These are phyloP conservation scores for Gonatopus flavifemur DNA, from an alignment of 1,140 invertebrate species.

Conservation along the genomic window DNA sequence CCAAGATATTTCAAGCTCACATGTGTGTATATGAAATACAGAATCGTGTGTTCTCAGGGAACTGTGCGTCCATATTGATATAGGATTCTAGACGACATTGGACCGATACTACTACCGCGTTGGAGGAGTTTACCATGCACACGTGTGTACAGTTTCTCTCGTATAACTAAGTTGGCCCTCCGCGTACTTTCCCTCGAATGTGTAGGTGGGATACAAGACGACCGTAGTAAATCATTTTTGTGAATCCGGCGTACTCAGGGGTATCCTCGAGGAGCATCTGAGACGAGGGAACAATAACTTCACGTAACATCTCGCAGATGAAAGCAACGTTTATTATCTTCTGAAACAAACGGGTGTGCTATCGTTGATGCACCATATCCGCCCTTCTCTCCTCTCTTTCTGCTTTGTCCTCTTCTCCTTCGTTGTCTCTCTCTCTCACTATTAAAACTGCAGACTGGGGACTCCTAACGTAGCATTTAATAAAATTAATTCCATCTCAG, in stretches of 20 bases:
- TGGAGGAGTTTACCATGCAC: too few relatives aligned
- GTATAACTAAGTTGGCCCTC: neutral
- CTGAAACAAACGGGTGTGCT: slow-evolving; percentile 28
- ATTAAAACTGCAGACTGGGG: too few relatives aligned
- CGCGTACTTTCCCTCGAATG: slow-evolving; percentile 1
- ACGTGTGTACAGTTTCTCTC: too few relatives aligned
- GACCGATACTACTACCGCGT: too few relatives aligned
- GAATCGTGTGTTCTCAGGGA: too few relatives aligned
- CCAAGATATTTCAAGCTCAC: too few relatives aligned
- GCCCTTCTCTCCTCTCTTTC: neutral
- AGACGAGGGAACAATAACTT: slow-evolving; percentile 31
- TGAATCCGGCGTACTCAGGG: slow-evolving; percentile 18
- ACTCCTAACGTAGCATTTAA: slow-evolving; percentile 24
- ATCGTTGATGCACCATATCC: slow-evolving; percentile 10
- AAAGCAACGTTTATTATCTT: slow-evolving; percentile 35
- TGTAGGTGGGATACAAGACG: slow-evolving; percentile 12
- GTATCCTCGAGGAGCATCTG: slow-evolving; percentile 11
- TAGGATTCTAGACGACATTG: too few relatives aligned
- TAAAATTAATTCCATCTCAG: slow-evolving; percentile 32
- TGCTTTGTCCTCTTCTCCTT: too few relatives aligned
- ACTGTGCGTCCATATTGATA: too few relatives aligned
- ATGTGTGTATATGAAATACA: too few relatives aligned
- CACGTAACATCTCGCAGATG: slow-evolving; percentile 31
- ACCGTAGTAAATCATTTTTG: slow-evolving; percentile 37
- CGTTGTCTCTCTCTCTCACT: neutral